Percentiles rank a stretch among this genome's conserved stretches.
phyloP scores from a whole-genome alignment of 92 coral and sea anemone species.

The Paragorgia papillata region DNA sequence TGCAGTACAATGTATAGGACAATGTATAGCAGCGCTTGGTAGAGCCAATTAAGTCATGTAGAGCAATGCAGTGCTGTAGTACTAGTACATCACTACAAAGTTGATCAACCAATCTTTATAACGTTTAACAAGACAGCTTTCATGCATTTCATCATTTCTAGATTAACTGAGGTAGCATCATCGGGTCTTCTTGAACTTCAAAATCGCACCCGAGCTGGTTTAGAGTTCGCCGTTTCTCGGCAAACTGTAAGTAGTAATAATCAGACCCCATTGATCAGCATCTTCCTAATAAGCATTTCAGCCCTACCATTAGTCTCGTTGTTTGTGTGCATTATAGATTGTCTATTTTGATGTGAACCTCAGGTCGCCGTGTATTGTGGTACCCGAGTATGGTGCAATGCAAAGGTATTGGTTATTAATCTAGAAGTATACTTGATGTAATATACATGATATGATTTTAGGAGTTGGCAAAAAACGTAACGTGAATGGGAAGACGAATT shows the following conservation, averaged over 20 bases:
- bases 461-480: no score
- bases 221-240: slow-evolving; percentile 85
- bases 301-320: slow-evolving; percentile 7
- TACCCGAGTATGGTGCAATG: slow-evolving; percentile 91
- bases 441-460: no score
- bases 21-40: no score
- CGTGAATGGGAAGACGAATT: no score
- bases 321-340: slow-evolving; percentile 45
- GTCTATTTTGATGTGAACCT: slow-evolving; percentile 89
- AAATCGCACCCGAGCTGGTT: slow-evolving; percentile 84
- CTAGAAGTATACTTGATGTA: neutral
- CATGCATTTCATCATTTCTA: slow-evolving; percentile 38
- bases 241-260: slow-evolving; percentile 65
- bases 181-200: slow-evolving; percentile 72
- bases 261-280: neutral
- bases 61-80: no score
- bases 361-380: slow-evolving; percentile 87
- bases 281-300: no score
- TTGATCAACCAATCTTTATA: no score
- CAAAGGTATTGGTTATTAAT: slow-evolving; percentile 61
- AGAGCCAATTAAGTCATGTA: no score
- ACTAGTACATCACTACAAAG: no score
- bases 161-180: slow-evolving; percentile 89
- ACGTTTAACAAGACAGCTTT: no score
- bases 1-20: no score